Evolutionary conservation across 2,797 vertebrate genomes (phyloP), one percentile per base, ranked within the genome.

Genomic region (Numenius phaeopus): DNA sequence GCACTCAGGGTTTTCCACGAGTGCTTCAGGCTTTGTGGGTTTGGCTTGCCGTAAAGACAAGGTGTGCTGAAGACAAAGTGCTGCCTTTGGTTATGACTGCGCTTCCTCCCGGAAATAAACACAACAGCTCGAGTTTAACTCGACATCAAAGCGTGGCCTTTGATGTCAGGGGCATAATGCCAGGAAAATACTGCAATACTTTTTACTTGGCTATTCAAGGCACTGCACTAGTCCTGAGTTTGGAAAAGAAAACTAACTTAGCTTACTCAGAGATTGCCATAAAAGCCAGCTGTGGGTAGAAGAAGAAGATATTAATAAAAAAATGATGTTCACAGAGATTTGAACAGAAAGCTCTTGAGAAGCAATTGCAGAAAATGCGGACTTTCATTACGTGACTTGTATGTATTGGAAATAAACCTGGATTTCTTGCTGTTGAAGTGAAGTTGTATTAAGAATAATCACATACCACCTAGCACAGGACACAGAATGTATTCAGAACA

Each of bases 61-160:
- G 89, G 92, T 91, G 89, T 49, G 84, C 80, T 62, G 72, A 88
- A 92, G 90, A 94, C 39, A 66, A 96, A 97, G 75, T 65, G 72
- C 89, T 91, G 92, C 67, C 66, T 96, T 94, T 75, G 40, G 87
- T 83, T 97, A 94, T 81, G 77, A 86, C 69, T 76, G 66, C 0
- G 9, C 94, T 97, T 96, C 95, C 94, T 96, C 90, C 70, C 79
- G 47, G 92, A 96, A 95, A 96, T 96, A 89, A 97, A 97, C 89
- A 96, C 42, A 94, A 69, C 69, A 81, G 89, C 46, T 58, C 2
- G 1, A 83, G 79, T 91, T 89, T 81, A 94, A 85, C 76, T 66
- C 76, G 91, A 95, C n/a, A 94, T 89, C 84, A 66, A 24, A 91
- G 79, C 55, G 83, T 87, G 79, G 84, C 82, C 72, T 87, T 88